These are phyloP conservation scores for Allolobophora icterica DNA, from an alignment of 2,888 invertebrate genomes.

Conservation along the genomic window DNA sequence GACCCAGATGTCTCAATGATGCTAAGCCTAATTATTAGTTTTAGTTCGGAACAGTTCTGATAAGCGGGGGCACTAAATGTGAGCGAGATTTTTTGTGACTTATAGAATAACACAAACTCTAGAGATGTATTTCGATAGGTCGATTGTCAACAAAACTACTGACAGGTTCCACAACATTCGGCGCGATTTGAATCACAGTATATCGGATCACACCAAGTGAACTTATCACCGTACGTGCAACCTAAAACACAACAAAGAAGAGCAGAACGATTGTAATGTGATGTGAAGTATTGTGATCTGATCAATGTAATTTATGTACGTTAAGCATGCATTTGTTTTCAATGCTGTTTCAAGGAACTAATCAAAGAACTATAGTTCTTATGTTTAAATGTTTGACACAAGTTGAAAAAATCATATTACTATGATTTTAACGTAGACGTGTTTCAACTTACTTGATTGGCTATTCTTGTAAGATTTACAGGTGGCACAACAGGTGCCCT, in stretches of 20 bases:
- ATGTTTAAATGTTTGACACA: not conserved
- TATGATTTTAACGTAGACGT: not conserved
- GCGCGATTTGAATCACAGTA: slow-evolving; percentile 29
- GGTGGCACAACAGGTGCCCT: slow-evolving; percentile 35
- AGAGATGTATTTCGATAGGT: not conserved
- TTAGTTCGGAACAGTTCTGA: too few relatives aligned
- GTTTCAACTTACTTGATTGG: not conserved
- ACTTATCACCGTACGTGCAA: slow-evolving; percentile 38
- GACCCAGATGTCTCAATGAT: too few relatives aligned
- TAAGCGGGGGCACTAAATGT: too few relatives aligned
- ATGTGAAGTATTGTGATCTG: too few relatives aligned
- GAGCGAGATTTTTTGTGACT: not conserved
- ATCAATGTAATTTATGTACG: too few relatives aligned
- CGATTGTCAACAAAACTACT: not conserved
- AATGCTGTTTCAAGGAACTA: too few relatives aligned
- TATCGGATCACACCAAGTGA: slow-evolving; percentile 33
- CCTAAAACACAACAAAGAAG: not conserved
- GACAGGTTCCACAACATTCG: slow-evolving; percentile 37
- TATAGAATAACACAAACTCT: not conserved
- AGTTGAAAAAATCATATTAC: too few relatives aligned
- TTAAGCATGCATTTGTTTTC: too few relatives aligned
- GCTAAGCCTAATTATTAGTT: too few relatives aligned
- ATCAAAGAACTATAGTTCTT: not conserved
- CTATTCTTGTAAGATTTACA: not conserved
- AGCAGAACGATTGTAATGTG: not conserved